phyloP scores from a whole-genome alignment of 2,888 invertebrate species.

The Perithous albicinctus region DNA sequence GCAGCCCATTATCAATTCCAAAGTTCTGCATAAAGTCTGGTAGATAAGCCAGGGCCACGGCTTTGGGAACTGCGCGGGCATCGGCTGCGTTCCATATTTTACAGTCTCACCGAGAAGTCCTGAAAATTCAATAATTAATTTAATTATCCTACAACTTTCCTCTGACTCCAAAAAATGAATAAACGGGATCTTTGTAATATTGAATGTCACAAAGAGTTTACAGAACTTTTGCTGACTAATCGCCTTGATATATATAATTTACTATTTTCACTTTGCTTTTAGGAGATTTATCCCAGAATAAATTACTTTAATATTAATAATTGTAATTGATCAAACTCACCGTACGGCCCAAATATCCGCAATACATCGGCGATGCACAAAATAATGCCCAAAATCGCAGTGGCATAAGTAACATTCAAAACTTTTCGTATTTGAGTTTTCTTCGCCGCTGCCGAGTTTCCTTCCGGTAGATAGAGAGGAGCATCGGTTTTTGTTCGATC shows the following conservation, averaged over 20 bases:
- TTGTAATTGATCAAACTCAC: constrained; percentile 74
- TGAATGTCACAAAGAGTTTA: too few relatives aligned
- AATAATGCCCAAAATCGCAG: constrained; percentile 86
- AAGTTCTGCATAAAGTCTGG: constrained; percentile 85
- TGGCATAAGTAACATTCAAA: constrained; percentile 85
- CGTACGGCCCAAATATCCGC: constrained; percentile 86
- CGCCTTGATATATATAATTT: too few relatives aligned
- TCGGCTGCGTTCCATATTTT: constrained; percentile 74
- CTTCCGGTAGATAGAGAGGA: constrained; percentile 81
- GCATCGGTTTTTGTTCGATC: constrained; percentile 84
- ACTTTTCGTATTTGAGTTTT: constrained; percentile 85
- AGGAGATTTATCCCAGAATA: background rate
- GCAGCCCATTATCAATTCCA: constrained; percentile 86
- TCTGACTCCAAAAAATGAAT: too few relatives aligned
- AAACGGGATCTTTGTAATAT: too few relatives aligned
- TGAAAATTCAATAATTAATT: constrained; percentile 57
- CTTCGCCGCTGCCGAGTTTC: constrained; percentile 78
- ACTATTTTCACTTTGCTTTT: background rate
- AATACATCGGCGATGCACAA: constrained; percentile 85
- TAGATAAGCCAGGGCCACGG: constrained; percentile 87
- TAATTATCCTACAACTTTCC: background rate
- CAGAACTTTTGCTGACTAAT: too few relatives aligned
- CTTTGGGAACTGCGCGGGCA: constrained; percentile 76
- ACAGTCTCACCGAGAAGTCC: constrained; percentile 78
- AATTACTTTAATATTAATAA: background rate